Conservation (phyloP, 2,113 vertebrate genomes). For the Ceratotherium simum region DNA sequence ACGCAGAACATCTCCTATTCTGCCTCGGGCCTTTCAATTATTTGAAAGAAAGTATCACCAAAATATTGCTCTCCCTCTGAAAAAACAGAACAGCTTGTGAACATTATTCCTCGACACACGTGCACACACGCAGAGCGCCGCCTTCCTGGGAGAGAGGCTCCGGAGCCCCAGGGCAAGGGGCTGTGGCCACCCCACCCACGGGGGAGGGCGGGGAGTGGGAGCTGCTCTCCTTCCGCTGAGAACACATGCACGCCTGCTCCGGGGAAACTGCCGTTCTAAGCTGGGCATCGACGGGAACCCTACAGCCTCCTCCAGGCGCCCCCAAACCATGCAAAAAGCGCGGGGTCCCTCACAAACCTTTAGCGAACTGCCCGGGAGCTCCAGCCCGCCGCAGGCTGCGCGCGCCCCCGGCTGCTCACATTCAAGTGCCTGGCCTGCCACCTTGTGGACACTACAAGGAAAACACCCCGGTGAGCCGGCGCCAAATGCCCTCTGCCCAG, state of each 20-base stretch:
- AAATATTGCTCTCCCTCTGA: neutral
- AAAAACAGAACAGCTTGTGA: neutral
- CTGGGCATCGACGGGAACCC: neutral
- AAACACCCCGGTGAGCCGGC: neutral
- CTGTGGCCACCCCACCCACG: fast-evolving
- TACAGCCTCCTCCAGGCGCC: neutral
- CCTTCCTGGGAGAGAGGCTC: neutral
- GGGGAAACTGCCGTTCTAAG: neutral
- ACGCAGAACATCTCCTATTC: neutral
- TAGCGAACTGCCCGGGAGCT: neutral
- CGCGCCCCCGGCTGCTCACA: neutral
- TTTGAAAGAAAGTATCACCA: neutral
- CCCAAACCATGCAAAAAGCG: neutral
- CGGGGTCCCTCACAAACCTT: fast-evolving
- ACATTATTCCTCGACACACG: neutral
- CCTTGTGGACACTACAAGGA: slow-evolving; percentile 72
- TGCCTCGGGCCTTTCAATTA: neutral
- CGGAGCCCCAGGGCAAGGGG: neutral
- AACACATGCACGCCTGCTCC: neutral
- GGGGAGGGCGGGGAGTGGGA: fast-evolving
- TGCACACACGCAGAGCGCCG: neutral
- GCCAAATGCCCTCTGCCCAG: neutral
- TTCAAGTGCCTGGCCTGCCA: slow-evolving; percentile 83
- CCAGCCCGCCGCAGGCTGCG: neutral
- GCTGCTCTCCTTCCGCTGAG: neutral